Evolutionary conservation across 2,888 invertebrate genomes (phyloP).

Genomic region (Cyrtodaria siliqua): DNA sequence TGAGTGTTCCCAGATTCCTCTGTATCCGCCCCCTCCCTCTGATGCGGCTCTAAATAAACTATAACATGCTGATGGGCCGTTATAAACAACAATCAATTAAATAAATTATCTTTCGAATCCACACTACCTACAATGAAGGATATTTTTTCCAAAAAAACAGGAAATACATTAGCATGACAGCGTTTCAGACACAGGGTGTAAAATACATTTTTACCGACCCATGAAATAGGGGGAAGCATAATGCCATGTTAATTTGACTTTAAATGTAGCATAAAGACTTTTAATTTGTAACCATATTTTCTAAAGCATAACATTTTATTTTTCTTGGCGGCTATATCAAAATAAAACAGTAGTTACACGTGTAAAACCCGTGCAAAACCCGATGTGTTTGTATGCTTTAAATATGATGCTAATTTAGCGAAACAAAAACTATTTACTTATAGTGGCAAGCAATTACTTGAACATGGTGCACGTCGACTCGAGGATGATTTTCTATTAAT

Average conservation of each 20-base stretch:
- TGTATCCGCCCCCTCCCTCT: too few species aligned
- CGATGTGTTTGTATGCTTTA: slow-evolving; percentile 38
- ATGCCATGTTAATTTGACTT: slow-evolving; percentile 59
- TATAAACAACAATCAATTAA: too few species aligned
- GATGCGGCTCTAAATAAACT: too few species aligned
- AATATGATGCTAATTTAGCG: slow-evolving; percentile 61
- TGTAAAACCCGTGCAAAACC: slow-evolving; percentile 32
- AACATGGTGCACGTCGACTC: slow-evolving; percentile 30
- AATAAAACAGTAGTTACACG: slow-evolving; percentile 32
- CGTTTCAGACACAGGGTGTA: slow-evolving; percentile 10
- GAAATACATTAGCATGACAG: too few species aligned
- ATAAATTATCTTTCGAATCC: too few species aligned
- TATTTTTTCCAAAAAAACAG: too few species aligned
- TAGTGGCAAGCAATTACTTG: slow-evolving; percentile 50
- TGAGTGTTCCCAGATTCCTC: too few species aligned
- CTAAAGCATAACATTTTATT: slow-evolving; percentile 51
- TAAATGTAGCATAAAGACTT: slow-evolving; percentile 54
- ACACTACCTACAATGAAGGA: too few species aligned
- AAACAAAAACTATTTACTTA: slow-evolving; percentile 66
- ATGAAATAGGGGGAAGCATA: slow-evolving; percentile 49
- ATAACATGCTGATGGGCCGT: too few species aligned
- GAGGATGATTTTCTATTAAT: slow-evolving; percentile 50
- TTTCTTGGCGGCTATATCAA: slow-evolving; percentile 52
- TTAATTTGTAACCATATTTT: slow-evolving; percentile 42
- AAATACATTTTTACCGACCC: slow-evolving; percentile 34